phyloP scores from a whole-genome alignment of 37 sponge, comb jelly and placozoan genomes.

The Geodia barretti region DNA sequence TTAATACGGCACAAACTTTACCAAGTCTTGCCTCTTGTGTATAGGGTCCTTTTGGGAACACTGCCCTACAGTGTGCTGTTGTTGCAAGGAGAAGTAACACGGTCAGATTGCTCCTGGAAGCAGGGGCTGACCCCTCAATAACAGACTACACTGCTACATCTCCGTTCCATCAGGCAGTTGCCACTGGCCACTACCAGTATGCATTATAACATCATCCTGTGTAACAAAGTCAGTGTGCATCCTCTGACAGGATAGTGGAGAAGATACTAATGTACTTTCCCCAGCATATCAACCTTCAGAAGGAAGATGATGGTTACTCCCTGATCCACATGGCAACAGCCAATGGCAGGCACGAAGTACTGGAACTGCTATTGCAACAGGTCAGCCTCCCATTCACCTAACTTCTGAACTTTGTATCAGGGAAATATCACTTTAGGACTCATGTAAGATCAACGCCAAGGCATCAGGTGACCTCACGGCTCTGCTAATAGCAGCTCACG shows the following conservation, averaged over 20 bases:
- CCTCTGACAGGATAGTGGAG: no score
- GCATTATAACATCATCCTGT: no score
- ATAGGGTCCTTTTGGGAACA: constrained; percentile 51
- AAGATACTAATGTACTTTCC: constrained; percentile 26
- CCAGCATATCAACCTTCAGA: constrained; percentile 34
- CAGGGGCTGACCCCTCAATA: constrained; percentile 38
- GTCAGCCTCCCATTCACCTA: no score
- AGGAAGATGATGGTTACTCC: constrained; percentile 56
- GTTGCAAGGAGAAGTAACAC: not conserved
- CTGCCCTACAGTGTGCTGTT: constrained; percentile 47
- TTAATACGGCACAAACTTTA: not conserved
- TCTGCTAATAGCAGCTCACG: constrained; percentile 33
- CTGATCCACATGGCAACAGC: constrained; percentile 52
- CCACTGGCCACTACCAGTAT: no score
- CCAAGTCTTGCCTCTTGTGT: not conserved
- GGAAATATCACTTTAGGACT: constrained; percentile 22
- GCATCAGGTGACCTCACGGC: constrained; percentile 25
- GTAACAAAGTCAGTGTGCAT: no score
- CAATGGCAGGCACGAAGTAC: no score
- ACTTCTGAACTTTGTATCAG: no score
- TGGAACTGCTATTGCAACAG: no score
- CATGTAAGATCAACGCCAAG: constrained; percentile 28
- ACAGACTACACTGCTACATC: constrained; percentile 20
- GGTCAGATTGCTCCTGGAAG: constrained; percentile 35
- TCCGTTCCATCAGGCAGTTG: constrained; percentile 44